Base-by-base conservation (phyloP, 2,888 invertebrate species). In the Scaptomyza caliginosa region DNA sequence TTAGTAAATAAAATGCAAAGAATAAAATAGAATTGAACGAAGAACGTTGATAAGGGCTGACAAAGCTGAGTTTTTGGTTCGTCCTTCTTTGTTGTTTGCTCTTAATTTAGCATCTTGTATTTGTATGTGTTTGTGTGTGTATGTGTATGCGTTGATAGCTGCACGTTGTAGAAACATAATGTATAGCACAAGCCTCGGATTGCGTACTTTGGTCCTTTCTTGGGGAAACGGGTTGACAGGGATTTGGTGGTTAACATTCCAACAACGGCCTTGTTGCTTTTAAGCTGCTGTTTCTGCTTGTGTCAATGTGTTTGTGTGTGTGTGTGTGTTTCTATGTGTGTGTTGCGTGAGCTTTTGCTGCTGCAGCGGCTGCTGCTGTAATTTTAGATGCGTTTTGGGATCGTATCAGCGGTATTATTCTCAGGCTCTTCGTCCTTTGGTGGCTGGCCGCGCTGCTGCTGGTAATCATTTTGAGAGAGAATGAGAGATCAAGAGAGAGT, bases 381-480 rank as follows among this genome's bases (percentile, higher is more conserved):
- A 30, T 59, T 57, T 59, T 88, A 89, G 68, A 86, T 79, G 67
- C 88, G 79, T 72, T 89, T 89, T 73, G 89, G 89, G 82, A 88
- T 83, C 70, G 87, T 83, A 57, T 86, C 89, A 79, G 80, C 78
- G 64, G 81, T 74, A 84, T 88, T 89, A 58, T 89, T 86, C 73
- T 89, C 89, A 72, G 88, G 89, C 76, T 90, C 91, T 70, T 90
- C 90, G 68, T 90, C 90, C 89, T 91, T 90, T 62, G 88, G 90
- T 74, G 86, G 87, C 67, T 87, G 88, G 69, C 89, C 89, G 71
- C 89, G 90, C 83, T 90, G 89, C 85, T 78, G 81, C 45, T 69
- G 71, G 32, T 16, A 17, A 34, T 28, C 56, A 48, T 40, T 45
- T 63, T 26, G 7, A 23, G 38, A 34, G 13, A 30, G 39, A 28